Percentiles rank a stretch among this genome's conserved stretches.
Conservation (phyloP, 2,113 vertebrate species). For the Regulus satrapa region DNA sequence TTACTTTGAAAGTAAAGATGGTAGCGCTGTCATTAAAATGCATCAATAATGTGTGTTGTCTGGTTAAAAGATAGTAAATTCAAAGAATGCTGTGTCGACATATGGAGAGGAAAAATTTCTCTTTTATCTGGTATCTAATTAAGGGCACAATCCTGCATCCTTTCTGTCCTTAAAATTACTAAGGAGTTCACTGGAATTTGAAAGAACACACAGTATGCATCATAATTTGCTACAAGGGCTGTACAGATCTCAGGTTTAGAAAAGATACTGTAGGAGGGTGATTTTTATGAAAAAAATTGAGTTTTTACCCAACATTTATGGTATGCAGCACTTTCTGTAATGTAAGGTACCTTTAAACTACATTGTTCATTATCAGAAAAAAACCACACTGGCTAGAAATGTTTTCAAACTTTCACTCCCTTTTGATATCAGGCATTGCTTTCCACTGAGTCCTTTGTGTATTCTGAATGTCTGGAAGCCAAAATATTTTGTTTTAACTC, state of each 20-base stretch:
- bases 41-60: background rate
- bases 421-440: conserved; percentile 73
- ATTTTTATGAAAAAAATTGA: background rate
- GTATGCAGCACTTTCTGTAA: conserved; percentile 16
- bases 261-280: background rate
- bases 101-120: background rate
- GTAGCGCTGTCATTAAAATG: conserved; percentile 18
- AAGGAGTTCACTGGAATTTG: background rate
- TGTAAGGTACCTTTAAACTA: conserved; percentile 52
- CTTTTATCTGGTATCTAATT: background rate
- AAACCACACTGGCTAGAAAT: conserved; percentile 61
- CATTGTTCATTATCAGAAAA: conserved; percentile 40
- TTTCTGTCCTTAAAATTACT: background rate
- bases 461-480: conserved; percentile 75
- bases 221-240: background rate
- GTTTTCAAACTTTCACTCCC: conserved; percentile 77
- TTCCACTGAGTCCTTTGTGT: conserved; percentile 73
- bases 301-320: background rate
- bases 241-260: background rate
- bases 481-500: conserved; percentile 82
- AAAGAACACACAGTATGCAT: background rate
- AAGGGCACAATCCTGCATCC: background rate
- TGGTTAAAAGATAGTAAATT: conserved; percentile 1
- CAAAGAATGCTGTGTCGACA: background rate
- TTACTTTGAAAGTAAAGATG: background rate